Conservation (phyloP, 2,113 vertebrate species). For the Percina caprodes region DNA sequence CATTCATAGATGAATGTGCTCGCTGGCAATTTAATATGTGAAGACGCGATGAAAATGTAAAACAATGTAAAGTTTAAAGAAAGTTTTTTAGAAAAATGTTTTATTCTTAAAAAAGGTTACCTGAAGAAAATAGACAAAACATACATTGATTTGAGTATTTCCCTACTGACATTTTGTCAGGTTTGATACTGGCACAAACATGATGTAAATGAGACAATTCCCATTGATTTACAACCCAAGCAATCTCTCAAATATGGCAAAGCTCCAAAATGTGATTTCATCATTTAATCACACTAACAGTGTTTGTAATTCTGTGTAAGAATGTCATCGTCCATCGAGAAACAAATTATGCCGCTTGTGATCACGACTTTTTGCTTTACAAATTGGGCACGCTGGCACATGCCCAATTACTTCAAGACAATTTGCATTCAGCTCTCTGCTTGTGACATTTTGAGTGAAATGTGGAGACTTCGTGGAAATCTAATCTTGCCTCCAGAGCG, state of each 20-base stretch:
- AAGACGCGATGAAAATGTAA: not conserved
- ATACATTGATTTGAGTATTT: not conserved
- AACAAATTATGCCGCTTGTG: slow-evolving; percentile 39
- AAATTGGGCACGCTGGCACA: slow-evolving; percentile 51
- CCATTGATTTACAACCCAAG: not conserved
- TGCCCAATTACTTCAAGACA: slow-evolving; percentile 34
- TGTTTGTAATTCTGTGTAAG: slow-evolving; percentile 44
- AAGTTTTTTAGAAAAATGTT: not conserved
- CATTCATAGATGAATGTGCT: not conserved
- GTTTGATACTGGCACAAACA: not conserved
- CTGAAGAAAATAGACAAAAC: not conserved
- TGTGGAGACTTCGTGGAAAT: not conserved
- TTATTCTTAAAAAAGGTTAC: not conserved
- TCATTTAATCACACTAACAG: slow-evolving; percentile 33
- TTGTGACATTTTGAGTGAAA: slow-evolving; percentile 48
- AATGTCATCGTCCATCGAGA: slow-evolving; percentile 41
- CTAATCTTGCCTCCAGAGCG: slow-evolving; percentile 22
- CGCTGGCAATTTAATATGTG: not conserved
- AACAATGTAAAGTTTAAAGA: not conserved
- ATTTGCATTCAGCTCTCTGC: slow-evolving; percentile 58
- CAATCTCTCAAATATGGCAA: slow-evolving; percentile 16
- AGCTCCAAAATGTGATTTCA: slow-evolving; percentile 27
- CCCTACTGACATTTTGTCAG: not conserved
- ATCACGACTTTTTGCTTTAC: slow-evolving; percentile 53
- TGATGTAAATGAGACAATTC: slow-evolving; percentile 10